Conservation (phyloP, 2,113 vertebrate genomes). For the Heptranchias perlo region DNA sequence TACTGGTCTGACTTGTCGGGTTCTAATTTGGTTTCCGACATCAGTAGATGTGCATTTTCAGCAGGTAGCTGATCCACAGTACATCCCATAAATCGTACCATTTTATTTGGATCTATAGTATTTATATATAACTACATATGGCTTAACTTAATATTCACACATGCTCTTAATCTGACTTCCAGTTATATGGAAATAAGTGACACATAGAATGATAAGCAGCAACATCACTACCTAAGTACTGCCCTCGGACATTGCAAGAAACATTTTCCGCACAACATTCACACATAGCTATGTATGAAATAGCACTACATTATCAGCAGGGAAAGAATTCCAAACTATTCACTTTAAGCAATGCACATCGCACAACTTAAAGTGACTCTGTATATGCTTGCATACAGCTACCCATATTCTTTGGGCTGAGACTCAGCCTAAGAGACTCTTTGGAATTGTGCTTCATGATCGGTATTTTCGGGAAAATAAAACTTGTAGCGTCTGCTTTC, state of each 20-base stretch:
- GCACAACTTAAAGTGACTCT: background rate
- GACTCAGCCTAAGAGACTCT: background rate
- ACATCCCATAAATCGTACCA: background rate
- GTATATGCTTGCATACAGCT: background rate
- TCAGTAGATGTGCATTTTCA: background rate
- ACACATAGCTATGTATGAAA: background rate
- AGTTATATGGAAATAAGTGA: background rate
- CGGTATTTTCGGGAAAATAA: background rate
- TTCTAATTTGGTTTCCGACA: background rate
- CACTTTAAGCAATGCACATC: background rate
- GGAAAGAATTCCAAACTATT: background rate
- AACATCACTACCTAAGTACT: background rate
- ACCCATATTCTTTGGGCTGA: background rate
- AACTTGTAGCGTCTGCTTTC: background rate
- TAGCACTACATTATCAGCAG: background rate
- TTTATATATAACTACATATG: background rate
- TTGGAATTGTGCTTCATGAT: background rate
- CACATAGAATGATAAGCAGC: background rate
- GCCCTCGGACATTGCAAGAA: background rate
- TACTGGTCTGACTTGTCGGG: too few relatives aligned
- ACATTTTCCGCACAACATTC: too few relatives aligned
- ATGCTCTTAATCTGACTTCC: background rate
- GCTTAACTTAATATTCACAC: background rate
- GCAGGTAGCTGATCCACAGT: background rate
- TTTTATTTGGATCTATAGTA: background rate